Evolutionary conservation across 2,888 invertebrate genomes (phyloP).

Genomic region (Thereva unica): DNA sequence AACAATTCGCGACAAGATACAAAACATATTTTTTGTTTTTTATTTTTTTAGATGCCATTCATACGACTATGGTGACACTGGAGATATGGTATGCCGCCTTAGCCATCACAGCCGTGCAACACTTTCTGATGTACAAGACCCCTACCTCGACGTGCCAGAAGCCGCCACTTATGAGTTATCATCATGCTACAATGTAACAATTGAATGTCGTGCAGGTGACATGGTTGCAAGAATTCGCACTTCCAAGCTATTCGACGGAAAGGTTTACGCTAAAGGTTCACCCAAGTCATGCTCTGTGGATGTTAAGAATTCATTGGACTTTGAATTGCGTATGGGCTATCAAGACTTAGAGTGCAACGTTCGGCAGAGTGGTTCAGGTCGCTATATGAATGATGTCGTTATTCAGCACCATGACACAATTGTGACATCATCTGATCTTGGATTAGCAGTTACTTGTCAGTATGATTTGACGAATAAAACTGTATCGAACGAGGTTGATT

Average conservation of each 20-base stretch:
- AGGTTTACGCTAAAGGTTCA: slow-evolving; percentile 92
- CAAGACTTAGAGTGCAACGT: slow-evolving; percentile 92
- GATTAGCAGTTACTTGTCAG: slow-evolving; percentile 90
- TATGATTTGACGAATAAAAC: slow-evolving; percentile 94
- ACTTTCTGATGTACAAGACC: slow-evolving; percentile 85
- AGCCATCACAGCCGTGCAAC: slow-evolving; percentile 91
- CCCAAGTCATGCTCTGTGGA: slow-evolving; percentile 91
- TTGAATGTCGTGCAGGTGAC: slow-evolving; percentile 88
- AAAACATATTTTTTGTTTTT: background rate
- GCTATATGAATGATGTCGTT: slow-evolving; percentile 88
- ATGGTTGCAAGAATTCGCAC: slow-evolving; percentile 93
- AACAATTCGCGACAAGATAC: background rate
- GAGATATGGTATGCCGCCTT: slow-evolving; percentile 89
- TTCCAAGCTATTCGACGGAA: slow-evolving; percentile 89
- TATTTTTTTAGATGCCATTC: slow-evolving; percentile 73
- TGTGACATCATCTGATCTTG: slow-evolving; percentile 91
- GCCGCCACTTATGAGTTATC: slow-evolving; percentile 90
- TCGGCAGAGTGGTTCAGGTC: slow-evolving; percentile 83
- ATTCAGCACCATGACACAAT: slow-evolving; percentile 96
- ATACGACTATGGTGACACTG: slow-evolving; percentile 91
- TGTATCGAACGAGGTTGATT: slow-evolving; percentile 88
- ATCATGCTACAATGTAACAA: slow-evolving; percentile 92
- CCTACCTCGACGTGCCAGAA: slow-evolving; percentile 87
- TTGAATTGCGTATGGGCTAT: slow-evolving; percentile 89
- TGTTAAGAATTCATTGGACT: slow-evolving; percentile 84